Conservation (phyloP, 2,888 invertebrate species). For the Stenodera caucasica region DNA sequence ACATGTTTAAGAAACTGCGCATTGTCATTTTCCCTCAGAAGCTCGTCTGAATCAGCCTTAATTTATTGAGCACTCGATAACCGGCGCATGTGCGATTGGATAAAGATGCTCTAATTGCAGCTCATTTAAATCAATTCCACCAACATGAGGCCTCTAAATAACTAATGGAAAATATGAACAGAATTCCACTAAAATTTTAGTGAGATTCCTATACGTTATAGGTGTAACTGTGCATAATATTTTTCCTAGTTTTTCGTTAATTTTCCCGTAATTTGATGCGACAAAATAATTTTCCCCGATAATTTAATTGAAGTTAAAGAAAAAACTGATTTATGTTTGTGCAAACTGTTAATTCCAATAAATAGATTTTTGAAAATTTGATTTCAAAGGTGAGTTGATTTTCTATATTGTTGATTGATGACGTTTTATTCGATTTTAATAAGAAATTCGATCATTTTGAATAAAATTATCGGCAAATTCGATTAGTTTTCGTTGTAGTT, state of each 20-base stretch:
- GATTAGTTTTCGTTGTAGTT: too few relatives aligned
- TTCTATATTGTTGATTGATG: neutral
- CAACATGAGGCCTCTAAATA: too few relatives aligned
- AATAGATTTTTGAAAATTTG: neutral
- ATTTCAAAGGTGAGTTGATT: slow-evolving; percentile 3
- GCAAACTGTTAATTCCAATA: neutral
- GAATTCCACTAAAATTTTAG: neutral
- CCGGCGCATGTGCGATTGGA: too few relatives aligned
- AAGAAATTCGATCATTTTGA: too few relatives aligned
- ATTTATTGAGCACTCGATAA: too few relatives aligned
- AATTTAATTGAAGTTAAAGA: neutral
- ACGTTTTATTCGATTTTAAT: neutral
- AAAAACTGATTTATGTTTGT: neutral
- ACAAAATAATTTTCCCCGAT: neutral
- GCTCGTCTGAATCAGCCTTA: too few relatives aligned
- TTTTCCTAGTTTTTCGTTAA: neutral
- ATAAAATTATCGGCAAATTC: too few relatives aligned
- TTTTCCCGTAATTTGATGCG: neutral
- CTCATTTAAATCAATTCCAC: too few relatives aligned
- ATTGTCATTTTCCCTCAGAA: too few relatives aligned
- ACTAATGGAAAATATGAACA: too few relatives aligned
- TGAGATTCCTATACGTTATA: neutral
- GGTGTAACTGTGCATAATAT: neutral
- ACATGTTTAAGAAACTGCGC: too few relatives aligned
- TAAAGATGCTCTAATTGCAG: too few relatives aligned